Conservation (phyloP, 2,113 vertebrate genomes). For the Dipodomys spectabilis region DNA sequence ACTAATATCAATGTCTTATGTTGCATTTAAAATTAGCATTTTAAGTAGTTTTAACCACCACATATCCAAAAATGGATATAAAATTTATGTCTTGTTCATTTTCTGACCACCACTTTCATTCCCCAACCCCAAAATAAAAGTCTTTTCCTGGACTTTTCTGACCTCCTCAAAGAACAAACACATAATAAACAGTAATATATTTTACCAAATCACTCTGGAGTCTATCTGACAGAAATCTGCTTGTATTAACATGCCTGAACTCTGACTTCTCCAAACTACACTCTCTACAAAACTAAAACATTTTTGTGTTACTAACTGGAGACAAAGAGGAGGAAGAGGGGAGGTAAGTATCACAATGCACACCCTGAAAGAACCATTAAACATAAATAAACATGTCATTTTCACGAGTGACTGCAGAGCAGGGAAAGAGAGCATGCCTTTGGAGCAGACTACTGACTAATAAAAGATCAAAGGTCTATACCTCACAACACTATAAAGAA, state of each 20-base stretch:
- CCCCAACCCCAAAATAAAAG: neutral
- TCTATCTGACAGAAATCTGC: constrained; percentile 68
- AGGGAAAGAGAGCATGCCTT: constrained; percentile 57
- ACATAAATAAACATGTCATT: constrained; percentile 79
- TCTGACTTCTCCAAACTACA: constrained; percentile 69
- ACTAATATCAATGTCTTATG: neutral
- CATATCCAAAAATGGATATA: constrained; percentile 40
- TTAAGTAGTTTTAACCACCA: neutral
- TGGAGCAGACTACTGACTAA: constrained; percentile 73
- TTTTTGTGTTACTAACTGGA: constrained; percentile 63
- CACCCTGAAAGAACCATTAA: constrained; percentile 73
- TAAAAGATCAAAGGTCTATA: constrained; percentile 76
- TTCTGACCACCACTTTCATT: neutral
- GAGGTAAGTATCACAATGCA: constrained; percentile 62
- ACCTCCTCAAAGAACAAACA: constrained; percentile 65
- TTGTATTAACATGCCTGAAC: constrained; percentile 71
- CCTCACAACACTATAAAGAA: constrained; percentile 75
- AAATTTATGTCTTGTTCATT: constrained; percentile 28
- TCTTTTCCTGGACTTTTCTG: neutral
- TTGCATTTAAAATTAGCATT: constrained; percentile 20
- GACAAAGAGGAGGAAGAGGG: constrained; percentile 29
- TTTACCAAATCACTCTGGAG: constrained; percentile 65
- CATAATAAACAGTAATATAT: constrained; percentile 17
- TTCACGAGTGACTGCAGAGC: constrained; percentile 75
- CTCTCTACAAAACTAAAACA: constrained; percentile 60